Evolutionary conservation across 2,888 invertebrate genomes (phyloP), one percentile per base, ranked within the genome.

Genomic region (Catocala sponsa): DNA sequence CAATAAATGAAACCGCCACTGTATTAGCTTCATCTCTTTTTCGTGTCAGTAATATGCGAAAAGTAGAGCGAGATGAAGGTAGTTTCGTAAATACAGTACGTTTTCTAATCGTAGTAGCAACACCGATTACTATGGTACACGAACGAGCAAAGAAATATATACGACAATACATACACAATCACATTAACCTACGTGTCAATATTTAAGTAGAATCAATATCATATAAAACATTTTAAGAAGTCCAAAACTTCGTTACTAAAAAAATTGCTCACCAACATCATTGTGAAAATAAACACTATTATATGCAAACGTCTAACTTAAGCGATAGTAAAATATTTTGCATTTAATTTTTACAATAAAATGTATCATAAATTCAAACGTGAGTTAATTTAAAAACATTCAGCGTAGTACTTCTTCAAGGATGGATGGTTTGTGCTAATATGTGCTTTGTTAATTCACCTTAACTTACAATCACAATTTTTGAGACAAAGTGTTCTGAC

Each of bases 311-410:
- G 84, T 90, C 84, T 92, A 93, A 94, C 93, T 88, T 91, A 92
- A 94, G 92, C 87, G 85, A 91, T 92, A 93, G 86, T 92, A 92
- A 93, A 94, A 94, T 93, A 94, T 91, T 86, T 88, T 85, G 71
- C 75, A 68, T 74, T 80, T 71, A 74, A 80, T 78, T 91, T 92
- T 91, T 90, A 90, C 86, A 91, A 94, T 94, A 94, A 94, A 94
- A 94, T 94, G 94, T 94, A 91, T 93, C 87, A 93, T 94, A 94
- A 94, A 94, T 94, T 94, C 89, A 94, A 94, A 94, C 94, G 91
- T 92, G 93, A 91, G 83, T 91, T 86, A 76, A 91, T 88, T 90
- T 91, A 86, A 91, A 91, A 93, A 93, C 92, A 91, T 91, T 88
- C 90, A 91, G 92, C 91, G 82, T 91, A 92, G 83, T 91, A 84